Percentiles rank a stretch among this genome's conserved stretches.
Evolutionary conservation across 1,140 invertebrate genomes (phyloP).

Genomic region (Spodoptera frugiperda): DNA sequence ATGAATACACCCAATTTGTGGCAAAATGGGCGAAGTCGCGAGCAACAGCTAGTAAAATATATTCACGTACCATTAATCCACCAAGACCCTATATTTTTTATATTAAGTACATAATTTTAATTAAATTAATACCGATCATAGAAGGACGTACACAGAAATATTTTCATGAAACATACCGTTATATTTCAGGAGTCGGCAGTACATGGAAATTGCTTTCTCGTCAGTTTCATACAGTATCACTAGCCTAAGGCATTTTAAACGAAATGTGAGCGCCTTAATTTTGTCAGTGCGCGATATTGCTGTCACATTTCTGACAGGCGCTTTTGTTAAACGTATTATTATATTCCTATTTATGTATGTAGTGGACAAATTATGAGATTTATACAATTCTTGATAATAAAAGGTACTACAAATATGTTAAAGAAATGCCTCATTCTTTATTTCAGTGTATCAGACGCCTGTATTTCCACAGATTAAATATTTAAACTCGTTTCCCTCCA

Average conservation of each 20-base stretch:
- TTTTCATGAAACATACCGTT: not conserved
- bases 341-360: not conserved
- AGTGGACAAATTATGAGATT: not conserved
- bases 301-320: constrained; percentile 7
- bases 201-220: constrained; percentile 12
- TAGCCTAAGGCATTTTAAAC: not conserved
- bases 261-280: constrained; percentile 13
- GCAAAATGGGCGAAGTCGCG: too few relatives aligned
- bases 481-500: too few relatives aligned
- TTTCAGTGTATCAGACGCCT: too few relatives aligned
- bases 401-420: too few relatives aligned
- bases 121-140: not conserved
- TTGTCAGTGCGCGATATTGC: constrained; percentile 13
- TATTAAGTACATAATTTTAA: not conserved
- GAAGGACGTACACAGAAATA: not conserved
- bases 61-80: too few relatives aligned
- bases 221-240: not conserved
- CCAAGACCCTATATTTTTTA: too few relatives aligned
- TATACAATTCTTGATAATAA: too few relatives aligned
- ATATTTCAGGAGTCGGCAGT: not conserved
- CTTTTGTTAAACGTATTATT: constrained; percentile 15
- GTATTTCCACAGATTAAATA: too few relatives aligned
- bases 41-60: too few relatives aligned
- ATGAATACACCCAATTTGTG: too few relatives aligned
- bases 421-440: too few relatives aligned